Conservation (phyloP, 2,113 vertebrate species). For the Grammomys dolichurus region DNA sequence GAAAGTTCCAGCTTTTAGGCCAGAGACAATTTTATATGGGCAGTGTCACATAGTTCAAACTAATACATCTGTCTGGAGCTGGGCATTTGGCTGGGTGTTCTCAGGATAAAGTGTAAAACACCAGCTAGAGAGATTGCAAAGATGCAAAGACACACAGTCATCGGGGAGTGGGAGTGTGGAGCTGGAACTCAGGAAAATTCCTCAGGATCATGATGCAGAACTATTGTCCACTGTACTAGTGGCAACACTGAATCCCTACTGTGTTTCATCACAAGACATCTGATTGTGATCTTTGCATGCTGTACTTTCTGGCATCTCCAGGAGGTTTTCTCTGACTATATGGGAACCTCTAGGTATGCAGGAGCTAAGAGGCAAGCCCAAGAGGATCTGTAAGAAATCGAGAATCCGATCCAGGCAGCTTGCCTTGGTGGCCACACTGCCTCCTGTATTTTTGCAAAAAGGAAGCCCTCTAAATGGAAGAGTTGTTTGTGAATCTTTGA, state of each 20-base stretch:
- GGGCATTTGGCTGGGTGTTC: background rate
- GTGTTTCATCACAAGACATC: background rate
- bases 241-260: background rate
- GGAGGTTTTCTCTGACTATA: background rate
- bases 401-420: background rate
- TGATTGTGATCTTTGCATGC: background rate
- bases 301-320: background rate
- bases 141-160: too few species aligned
- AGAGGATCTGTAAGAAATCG: background rate
- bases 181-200: background rate
- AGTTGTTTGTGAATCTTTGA: background rate
- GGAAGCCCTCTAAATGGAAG: background rate
- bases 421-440: background rate
- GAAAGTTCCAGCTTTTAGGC: slow-evolving; percentile 24
- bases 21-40: background rate
- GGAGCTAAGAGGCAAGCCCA: background rate
- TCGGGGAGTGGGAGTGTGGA: background rate
- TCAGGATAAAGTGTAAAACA: background rate
- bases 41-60: background rate
- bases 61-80: slow-evolving; percentile 17
- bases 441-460: background rate
- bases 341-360: too few species aligned
- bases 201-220: background rate
- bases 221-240: too few species aligned
- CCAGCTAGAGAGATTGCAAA: too few species aligned